These are phyloP conservation scores for Argentina silus DNA, from an alignment of 2,797 vertebrate species.

Conservation along the genomic window DNA sequence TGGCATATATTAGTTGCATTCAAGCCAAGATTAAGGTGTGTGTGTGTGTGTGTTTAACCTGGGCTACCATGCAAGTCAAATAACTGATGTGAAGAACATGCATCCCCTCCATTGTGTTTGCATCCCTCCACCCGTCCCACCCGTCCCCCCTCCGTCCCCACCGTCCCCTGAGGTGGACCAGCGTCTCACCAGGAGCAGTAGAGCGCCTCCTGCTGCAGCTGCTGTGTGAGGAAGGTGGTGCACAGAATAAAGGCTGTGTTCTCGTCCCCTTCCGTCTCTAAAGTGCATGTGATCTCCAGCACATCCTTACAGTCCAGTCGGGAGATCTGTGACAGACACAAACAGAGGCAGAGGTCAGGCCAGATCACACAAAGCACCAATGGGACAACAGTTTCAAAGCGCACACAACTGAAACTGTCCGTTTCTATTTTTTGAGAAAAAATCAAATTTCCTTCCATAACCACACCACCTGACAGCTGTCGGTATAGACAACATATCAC, in stretches of 20 bases:
- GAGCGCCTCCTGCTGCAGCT: constrained; percentile 92
- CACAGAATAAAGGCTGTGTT: constrained; percentile 95
- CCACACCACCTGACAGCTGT: not conserved
- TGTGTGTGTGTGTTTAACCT: not conserved
- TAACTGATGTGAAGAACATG: not conserved
- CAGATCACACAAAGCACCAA: constrained; percentile 6
- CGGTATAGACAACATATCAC: too few relatives aligned
- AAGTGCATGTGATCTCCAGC: constrained; percentile 93
- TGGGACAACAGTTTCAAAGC: not conserved
- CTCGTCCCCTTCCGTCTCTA: constrained; percentile 96
- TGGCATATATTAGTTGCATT: too few relatives aligned
- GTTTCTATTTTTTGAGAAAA: not conserved
- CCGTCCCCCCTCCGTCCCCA: too few relatives aligned
- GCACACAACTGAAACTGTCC: not conserved
- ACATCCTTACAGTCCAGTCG: constrained; percentile 95
- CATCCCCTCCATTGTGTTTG: not conserved
- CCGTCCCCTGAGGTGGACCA: not conserved
- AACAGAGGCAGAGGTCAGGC: constrained; percentile 8
- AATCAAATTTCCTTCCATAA: not conserved
- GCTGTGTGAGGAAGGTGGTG: constrained; percentile 96
- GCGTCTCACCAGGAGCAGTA: constrained; percentile 93
- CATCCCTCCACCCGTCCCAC: too few relatives aligned
- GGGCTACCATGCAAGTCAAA: not conserved
- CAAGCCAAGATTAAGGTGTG: not conserved
- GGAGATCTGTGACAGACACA: constrained; percentile 82